A percentile compares a stretch with the other conserved stretches of the same genome.
phyloP scores from a whole-genome alignment of 2,113 vertebrate species.

The Silurus glanis region DNA sequence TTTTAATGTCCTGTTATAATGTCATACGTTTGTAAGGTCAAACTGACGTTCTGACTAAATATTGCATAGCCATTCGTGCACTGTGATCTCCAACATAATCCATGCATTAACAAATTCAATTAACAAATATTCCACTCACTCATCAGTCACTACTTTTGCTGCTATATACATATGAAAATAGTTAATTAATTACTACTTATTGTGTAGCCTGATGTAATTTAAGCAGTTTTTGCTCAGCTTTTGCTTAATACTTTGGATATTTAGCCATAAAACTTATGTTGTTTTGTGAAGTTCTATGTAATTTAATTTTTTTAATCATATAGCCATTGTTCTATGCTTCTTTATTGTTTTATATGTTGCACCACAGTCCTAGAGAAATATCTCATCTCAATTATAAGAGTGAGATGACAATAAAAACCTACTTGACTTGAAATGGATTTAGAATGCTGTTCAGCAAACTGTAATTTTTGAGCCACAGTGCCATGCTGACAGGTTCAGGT shows the following conservation, averaged over 20 bases:
- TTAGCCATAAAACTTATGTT: not conserved
- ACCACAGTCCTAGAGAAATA: not conserved
- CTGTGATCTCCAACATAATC: not conserved
- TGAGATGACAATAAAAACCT: not conserved
- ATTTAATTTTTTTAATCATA: not conserved
- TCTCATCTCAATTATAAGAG: not conserved
- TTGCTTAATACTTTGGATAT: not conserved
- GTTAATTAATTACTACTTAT: not conserved
- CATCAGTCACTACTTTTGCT: not conserved
- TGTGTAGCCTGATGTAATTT: not conserved
- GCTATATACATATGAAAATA: not conserved
- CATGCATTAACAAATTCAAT: not conserved
- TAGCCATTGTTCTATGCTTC: not conserved
- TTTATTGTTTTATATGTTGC: slow-evolving; percentile 1
- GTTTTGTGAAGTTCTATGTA: not conserved
- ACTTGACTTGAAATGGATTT: not conserved
- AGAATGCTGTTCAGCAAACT: slow-evolving; percentile 26
- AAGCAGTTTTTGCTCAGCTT: not conserved
- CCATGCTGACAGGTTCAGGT: slow-evolving; percentile 6
- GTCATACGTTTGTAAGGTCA: not conserved
- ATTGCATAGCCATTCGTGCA: not conserved
- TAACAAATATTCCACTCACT: not conserved
- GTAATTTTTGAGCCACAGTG: slow-evolving; percentile 16
- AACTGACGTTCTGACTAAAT: not conserved
- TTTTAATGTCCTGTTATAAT: not conserved